A percentile compares a stretch with the other conserved stretches of the same genome.
Evolutionary conservation across 92 coral and sea anemone species (phyloP).

Genomic region (Heliopora coerulea): DNA sequence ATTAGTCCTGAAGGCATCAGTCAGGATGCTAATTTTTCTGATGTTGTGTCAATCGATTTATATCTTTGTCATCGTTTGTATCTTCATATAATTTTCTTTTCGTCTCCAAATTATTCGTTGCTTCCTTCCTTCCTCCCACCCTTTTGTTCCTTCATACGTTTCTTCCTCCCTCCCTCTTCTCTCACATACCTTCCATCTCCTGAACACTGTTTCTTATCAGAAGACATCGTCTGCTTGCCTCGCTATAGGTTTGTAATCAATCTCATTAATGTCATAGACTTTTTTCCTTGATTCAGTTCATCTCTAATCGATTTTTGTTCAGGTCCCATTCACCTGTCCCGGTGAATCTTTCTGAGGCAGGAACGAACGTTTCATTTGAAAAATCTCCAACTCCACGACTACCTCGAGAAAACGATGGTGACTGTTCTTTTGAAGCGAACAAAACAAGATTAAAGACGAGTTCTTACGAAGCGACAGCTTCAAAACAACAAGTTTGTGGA

Average conservation of each 20-base stretch:
- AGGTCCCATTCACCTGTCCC: conserved; percentile 75
- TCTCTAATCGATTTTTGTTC: conserved; percentile 1
- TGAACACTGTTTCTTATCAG: too few relatives aligned
- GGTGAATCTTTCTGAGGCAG: conserved; percentile 40
- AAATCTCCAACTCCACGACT: conserved; percentile 21
- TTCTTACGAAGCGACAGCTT: neutral
- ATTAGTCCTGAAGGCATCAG: too few relatives aligned
- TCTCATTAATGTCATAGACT: too few relatives aligned
- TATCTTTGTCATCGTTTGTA: too few relatives aligned
- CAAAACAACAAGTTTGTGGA: neutral
- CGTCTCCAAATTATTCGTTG: neutral
- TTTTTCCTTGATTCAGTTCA: neutral
- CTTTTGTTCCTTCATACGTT: neutral
- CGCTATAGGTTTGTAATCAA: too few relatives aligned
- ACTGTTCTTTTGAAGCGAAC: conserved; percentile 48
- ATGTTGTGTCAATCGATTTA: too few relatives aligned
- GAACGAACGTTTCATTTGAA: neutral
- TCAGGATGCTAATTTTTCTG: too few relatives aligned
- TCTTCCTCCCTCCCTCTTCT: too few relatives aligned
- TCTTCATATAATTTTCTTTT: too few relatives aligned
- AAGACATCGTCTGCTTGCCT: too few relatives aligned
- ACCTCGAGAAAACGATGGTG: conserved; percentile 55
- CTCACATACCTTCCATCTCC: neutral
- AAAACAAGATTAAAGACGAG: too few relatives aligned
- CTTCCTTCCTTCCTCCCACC: neutral